Conservation (phyloP, 2,113 vertebrate species). For the Calypte anna region DNA sequence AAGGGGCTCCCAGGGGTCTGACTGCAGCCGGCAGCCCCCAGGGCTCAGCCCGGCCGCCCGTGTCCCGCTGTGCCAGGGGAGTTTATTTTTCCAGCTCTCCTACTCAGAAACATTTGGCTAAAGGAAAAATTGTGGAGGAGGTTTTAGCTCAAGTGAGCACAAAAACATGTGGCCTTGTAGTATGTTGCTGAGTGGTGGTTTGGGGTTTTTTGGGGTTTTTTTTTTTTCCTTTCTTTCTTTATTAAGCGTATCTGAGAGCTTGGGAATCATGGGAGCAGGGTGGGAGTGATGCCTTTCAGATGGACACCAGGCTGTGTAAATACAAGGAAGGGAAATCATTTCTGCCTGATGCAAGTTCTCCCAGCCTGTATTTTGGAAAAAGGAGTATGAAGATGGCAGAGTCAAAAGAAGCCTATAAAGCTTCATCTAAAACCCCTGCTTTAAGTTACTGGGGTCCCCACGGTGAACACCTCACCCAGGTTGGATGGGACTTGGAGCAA, state of each 20-base stretch:
- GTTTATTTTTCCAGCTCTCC: conserved; percentile 67
- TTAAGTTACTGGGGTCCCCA: background rate
- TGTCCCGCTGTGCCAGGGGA: conserved; percentile 6
- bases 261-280: conserved; percentile 15
- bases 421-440: background rate
- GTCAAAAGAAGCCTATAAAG: background rate
- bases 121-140: conserved; percentile 61
- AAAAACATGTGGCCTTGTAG: conserved; percentile 61
- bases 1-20: background rate
- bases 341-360: background rate
- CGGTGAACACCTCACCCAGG: background rate
- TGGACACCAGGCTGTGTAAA: background rate
- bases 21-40: fast-evolving
- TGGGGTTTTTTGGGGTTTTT: background rate
- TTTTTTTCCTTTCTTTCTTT: background rate
- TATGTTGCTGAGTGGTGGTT: background rate
- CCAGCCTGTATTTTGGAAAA: background rate
- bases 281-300: conserved; percentile 35
- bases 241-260: background rate
- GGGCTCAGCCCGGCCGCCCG: background rate
- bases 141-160: conserved; percentile 48
- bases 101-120: conserved; percentile 70
- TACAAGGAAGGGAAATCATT: background rate
- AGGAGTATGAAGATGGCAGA: background rate
- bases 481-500: too few species aligned